Conservation (phyloP, 2,797 vertebrate species). For the Etheostoma perlongum region DNA sequence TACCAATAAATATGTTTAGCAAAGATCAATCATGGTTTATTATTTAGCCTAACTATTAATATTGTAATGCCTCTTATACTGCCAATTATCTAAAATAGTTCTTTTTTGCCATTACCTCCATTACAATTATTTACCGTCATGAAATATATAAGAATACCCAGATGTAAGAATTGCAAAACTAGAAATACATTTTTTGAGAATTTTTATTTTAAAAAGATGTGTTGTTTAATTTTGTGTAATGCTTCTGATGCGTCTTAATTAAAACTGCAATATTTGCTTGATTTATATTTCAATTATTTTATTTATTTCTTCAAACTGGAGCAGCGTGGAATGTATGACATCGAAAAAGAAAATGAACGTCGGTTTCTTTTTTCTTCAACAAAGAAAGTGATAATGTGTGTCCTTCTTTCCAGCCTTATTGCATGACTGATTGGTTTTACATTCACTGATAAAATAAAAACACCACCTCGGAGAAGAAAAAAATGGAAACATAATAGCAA, state of each 20-base stretch:
- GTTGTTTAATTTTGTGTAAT: slow-evolving; percentile 31
- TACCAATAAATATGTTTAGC: background rate
- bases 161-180: slow-evolving; percentile 6
- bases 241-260: slow-evolving; percentile 52
- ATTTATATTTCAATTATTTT: slow-evolving; percentile 85
- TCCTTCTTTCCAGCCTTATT: slow-evolving; percentile 90
- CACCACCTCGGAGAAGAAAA: slow-evolving; percentile 68
- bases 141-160: background rate
- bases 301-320: slow-evolving; percentile 90
- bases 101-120: background rate
- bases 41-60: background rate
- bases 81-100: background rate
- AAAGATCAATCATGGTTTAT: background rate
- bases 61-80: background rate
- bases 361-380: slow-evolving; percentile 75
- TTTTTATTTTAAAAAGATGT: slow-evolving; percentile 11
- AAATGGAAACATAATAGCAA: slow-evolving; percentile 51
- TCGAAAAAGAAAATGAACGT: slow-evolving; percentile 79
- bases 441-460: slow-evolving; percentile 82
- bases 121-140: background rate
- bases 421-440: slow-evolving; percentile 87
- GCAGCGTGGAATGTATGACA: slow-evolving; percentile 97
- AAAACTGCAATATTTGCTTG: slow-evolving; percentile 72
- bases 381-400: slow-evolving; percentile 79
- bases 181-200: background rate